Base-by-base conservation (phyloP, 1,140 invertebrate genomes). In the Drosophila lacertosa region DNA sequence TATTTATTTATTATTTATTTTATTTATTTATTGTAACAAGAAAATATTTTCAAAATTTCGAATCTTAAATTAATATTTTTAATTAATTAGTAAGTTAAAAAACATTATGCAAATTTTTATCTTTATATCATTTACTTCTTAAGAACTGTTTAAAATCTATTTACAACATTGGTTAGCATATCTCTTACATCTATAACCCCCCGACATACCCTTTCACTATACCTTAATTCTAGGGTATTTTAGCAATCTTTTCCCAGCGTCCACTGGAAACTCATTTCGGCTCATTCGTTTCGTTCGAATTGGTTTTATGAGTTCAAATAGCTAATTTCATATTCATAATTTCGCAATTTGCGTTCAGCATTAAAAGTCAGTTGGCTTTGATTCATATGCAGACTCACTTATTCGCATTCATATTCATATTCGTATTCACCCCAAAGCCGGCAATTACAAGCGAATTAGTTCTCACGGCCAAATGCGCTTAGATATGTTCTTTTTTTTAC, bases 401-500 rank as follows among this genome's bases (percentile, higher is more conserved):
- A n/a, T n/a, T n/a, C n/a, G n/a, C 26, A 44, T 40, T 40, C 7
- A 50, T 40, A 54, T 54, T 54, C 51, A 54, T 18, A 16, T 4
- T 24, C 13, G 37, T 15, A 51, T 47, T 67, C 57, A 60, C 69
- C 48, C 58, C 68, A 48, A 40, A 47, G 64, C 63, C 48, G 35
- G 37, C 48, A 83, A 82, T 82, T 83, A 82, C 79, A 74, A 71
- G 70, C 74, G 79, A 63, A 82, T 82, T 82, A 82, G 74, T 83
- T 82, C 79, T 82, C 79, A 82, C 79, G 79, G 70, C 67, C 55
- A 78, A 82, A 83, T 82, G 70, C 54, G 79, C 59, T 82, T 83
- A 78, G 37, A n/a, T 29, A 26, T 29, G 20, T 20, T 24, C n/a
- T n/a, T n/a, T n/a, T n/a, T n/a, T n/a, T n/a, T n/a, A n/a, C n/a